Conservation (phyloP, 2,888 invertebrate genomes). For the Hedya salicella region DNA sequence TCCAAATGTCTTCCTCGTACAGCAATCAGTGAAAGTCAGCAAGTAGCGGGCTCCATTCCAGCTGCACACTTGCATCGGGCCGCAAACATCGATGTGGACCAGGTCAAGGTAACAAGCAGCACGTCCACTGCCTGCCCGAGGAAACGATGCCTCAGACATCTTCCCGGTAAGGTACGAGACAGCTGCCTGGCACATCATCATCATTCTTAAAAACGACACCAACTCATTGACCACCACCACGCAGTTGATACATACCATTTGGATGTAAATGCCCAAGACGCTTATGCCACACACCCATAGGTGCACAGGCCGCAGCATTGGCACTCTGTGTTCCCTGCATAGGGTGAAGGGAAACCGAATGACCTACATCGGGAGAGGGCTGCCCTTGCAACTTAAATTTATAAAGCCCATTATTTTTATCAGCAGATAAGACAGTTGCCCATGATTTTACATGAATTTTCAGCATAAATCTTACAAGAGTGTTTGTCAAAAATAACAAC, state of each 20-base stretch:
- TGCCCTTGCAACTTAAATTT: slow-evolving; percentile 18
- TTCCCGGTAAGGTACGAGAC: slow-evolving; percentile 11
- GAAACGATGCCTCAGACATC: slow-evolving; percentile 14
- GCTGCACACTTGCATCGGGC: slow-evolving; percentile 7
- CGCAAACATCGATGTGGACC: background rate
- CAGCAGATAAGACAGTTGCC: slow-evolving; percentile 19
- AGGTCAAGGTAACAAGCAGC: background rate
- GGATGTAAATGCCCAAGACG: slow-evolving; percentile 8
- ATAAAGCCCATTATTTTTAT: slow-evolving; percentile 32
- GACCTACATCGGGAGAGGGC: slow-evolving; percentile 12
- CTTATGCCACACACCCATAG: background rate
- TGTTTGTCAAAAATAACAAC: slow-evolving; percentile 19
- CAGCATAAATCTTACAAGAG: slow-evolving; percentile 5
- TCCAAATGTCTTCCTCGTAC: slow-evolving; percentile 26
- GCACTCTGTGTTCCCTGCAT: slow-evolving; percentile 16
- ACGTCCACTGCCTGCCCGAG: slow-evolving; percentile 1
- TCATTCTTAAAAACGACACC: slow-evolving; percentile 1
- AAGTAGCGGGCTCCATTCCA: slow-evolving; percentile 30
- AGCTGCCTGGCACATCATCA: background rate
- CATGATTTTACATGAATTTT: slow-evolving; percentile 20
- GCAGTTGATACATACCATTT: background rate
- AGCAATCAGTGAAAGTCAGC: slow-evolving; percentile 30
- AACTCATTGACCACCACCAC: slow-evolving; percentile 7
- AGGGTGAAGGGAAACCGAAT: slow-evolving; percentile 3
- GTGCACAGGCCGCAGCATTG: background rate